Conservation (phyloP, 1,140 invertebrate genomes). For the Cydia strobilella region DNA sequence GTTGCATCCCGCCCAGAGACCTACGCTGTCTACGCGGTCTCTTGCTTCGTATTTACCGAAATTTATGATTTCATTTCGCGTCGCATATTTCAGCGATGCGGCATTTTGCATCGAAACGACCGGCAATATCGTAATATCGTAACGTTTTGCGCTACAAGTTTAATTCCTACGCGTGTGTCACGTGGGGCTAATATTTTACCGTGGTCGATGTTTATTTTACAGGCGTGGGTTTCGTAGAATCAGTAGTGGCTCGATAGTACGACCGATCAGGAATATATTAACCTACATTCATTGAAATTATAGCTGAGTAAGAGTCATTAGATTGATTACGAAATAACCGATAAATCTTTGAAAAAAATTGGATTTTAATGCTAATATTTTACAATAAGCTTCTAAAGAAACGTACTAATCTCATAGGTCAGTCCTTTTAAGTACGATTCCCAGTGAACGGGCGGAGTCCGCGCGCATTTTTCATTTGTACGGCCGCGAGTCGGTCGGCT, state of each 20-base stretch:
- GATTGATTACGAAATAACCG: too few species aligned
- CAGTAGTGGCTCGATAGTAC: background rate
- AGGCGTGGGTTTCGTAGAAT: constrained; percentile 19
- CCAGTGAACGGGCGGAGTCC: too few species aligned
- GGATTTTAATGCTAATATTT: too few species aligned
- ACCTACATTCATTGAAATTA: too few species aligned
- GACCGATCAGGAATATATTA: too few species aligned
- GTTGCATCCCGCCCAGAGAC: background rate
- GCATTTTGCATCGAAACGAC: constrained; percentile 68
- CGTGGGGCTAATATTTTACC: constrained; percentile 15
- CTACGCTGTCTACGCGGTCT: constrained; percentile 26
- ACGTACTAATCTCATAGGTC: too few species aligned
- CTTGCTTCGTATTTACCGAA: constrained; percentile 61
- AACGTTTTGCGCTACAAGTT: constrained; percentile 50
- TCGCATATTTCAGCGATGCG: constrained; percentile 70
- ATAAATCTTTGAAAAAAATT: too few species aligned
- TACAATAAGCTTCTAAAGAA: too few species aligned
- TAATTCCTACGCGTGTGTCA: constrained; percentile 36
- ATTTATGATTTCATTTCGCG: constrained; percentile 77
- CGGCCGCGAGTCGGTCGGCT: too few species aligned
- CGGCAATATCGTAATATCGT: constrained; percentile 57
- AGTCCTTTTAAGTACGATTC: too few species aligned
- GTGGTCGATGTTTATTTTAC: constrained; percentile 16
- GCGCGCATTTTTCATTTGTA: too few species aligned
- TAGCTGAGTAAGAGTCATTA: too few species aligned